Evolutionary conservation across 2,113 vertebrate genomes (phyloP).

Genomic region (Serilophus lunatus): DNA sequence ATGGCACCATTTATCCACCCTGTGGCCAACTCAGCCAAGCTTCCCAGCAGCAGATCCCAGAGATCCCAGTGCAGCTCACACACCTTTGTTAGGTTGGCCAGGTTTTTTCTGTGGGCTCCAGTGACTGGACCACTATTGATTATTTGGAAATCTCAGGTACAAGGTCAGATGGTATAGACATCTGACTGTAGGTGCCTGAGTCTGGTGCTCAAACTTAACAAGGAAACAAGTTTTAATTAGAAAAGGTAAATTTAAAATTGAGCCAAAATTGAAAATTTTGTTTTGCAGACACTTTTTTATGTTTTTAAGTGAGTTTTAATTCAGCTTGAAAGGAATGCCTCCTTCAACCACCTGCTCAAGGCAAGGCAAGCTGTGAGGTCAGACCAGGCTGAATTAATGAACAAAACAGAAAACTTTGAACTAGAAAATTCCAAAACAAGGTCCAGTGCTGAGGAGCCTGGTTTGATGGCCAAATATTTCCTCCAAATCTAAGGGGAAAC

Average conservation of each 20-base stretch:
- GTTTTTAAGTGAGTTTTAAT: background rate
- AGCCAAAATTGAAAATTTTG: background rate
- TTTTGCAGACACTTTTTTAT: background rate
- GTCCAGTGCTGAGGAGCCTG: background rate
- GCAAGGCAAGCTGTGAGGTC: background rate
- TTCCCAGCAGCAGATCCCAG: background rate
- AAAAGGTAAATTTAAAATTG: background rate
- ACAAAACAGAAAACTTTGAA: background rate
- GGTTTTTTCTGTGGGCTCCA: background rate
- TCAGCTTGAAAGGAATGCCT: background rate
- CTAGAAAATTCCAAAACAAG: background rate
- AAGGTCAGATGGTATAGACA: background rate
- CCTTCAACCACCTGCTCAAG: background rate
- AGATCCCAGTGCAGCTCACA: background rate
- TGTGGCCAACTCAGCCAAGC: background rate
- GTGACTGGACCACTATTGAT: accelerated
- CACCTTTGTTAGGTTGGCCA: accelerated
- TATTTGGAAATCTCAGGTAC: background rate
- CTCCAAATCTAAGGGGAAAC: background rate
- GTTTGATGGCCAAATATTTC: background rate
- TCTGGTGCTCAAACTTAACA: background rate
- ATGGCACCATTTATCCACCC: background rate
- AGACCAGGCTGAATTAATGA: background rate
- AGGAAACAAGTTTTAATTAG: background rate
- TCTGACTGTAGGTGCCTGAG: background rate